A percentile compares a stretch with the other conserved stretches of the same genome.
These are phyloP conservation scores for Platyura marginata DNA, from an alignment of 1,140 invertebrate genomes.

Conservation along the genomic window DNA sequence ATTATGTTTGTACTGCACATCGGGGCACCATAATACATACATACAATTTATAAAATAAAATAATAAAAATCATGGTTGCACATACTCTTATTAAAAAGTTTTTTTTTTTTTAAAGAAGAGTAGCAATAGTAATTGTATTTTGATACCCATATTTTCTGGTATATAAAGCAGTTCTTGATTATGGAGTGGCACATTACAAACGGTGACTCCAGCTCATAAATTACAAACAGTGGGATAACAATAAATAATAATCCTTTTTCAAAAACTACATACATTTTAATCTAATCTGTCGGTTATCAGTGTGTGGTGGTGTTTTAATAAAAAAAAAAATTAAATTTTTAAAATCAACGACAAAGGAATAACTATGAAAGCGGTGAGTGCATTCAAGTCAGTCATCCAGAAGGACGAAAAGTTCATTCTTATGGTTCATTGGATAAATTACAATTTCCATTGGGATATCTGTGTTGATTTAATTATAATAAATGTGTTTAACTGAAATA, in stretches of 20 bases:
- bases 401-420: no score
- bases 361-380: constrained; percentile 1
- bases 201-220: background rate
- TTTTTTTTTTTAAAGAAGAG: background rate
- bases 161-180: constrained; percentile 1
- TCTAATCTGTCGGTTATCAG: no score
- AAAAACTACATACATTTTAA: no score
- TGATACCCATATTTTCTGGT: background rate
- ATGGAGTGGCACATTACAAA: background rate
- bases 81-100: background rate
- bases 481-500: no score
- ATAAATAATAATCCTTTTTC: background rate
- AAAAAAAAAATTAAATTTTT: no score
- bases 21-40: background rate
- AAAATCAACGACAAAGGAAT: background rate
- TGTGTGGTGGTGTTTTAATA: no score
- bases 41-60: background rate
- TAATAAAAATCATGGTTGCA: background rate
- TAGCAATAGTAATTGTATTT: background rate
- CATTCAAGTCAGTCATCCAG: background rate
- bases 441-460: no score
- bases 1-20: background rate
- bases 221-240: background rate
- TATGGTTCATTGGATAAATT: no score
- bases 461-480: no score